Evolutionary conservation across 2,888 invertebrate species (phyloP), one percentile per base, ranked within the genome.

Genomic region (Drosophila nigritarsus): DNA sequence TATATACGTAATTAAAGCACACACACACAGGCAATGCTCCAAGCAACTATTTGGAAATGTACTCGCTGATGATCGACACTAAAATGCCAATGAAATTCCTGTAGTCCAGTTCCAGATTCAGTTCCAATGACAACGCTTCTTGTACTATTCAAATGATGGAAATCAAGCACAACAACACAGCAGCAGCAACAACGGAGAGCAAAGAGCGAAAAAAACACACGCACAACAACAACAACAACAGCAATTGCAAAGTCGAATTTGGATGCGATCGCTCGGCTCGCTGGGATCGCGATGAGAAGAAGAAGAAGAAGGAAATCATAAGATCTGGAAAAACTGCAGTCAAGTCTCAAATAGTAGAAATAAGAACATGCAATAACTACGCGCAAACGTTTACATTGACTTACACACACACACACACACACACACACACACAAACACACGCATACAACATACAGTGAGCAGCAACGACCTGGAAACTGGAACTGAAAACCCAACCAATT

Each of bases 401-500:
- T 50, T 34, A 40, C 62, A 59, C 42, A 32, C 32, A 74, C 53
- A 36, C 36, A 36, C 36, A 34, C 2, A 53, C 11, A 20, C 15
- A 20, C 6, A 51, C 0, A 58, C 56, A 59, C 51, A 65, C 3
- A 51, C 2, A 60, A 54, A 59, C 51, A 65, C 63, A 56, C 62
- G 48, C 55, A 56, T 50, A 68, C 60, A 56, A 34, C 20, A 55
- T 27, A 64, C 32, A 69, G 70, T 55, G 60, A 75, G 54, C 56
- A 72, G 65, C 60, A 72, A 73, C 80, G 76, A 83, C 79, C 87
- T 89, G 84, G 87, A 85, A 85, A 85, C 84, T 85, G 84, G 84
- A 85, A 89, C 87, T 84, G 83, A 78, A 77, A 84, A 82, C 86
- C 86, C 78, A 84, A 86, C 81, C 87, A 85, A 85, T 85, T 85